A percentile compares a stretch with the other conserved stretches of the same genome.
phyloP scores from a whole-genome alignment of 2,888 invertebrate genomes.

The Drosophila paramelanica region DNA sequence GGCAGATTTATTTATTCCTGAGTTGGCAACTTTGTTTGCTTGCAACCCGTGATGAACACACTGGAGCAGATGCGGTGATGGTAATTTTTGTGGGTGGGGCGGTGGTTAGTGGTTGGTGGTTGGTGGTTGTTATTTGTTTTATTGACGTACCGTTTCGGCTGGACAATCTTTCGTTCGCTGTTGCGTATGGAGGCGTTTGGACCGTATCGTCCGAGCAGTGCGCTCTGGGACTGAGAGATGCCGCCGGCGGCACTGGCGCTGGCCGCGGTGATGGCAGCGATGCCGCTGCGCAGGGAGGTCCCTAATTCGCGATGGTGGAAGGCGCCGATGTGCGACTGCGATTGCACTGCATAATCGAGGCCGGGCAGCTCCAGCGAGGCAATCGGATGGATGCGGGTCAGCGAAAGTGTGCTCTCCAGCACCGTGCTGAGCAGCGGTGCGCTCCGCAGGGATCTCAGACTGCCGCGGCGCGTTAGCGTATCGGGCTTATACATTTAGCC shows the following conservation, averaged over 20 bases:
- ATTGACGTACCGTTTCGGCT: constrained; percentile 84
- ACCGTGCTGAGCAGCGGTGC: constrained; percentile 85
- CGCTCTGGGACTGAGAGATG: constrained; percentile 72
- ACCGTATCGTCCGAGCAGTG: constrained; percentile 79
- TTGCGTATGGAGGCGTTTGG: constrained; percentile 81
- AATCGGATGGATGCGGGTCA: constrained; percentile 85
- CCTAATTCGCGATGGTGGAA: constrained; percentile 79
- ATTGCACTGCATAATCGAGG: constrained; percentile 84
- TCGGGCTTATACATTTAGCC: constrained; percentile 85
- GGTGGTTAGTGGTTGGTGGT: neutral
- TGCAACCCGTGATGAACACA: no score
- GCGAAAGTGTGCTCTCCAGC: constrained; percentile 84
- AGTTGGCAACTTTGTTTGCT: no score
- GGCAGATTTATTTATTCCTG: no score
- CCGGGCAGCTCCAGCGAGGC: constrained; percentile 85
- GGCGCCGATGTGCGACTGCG: constrained; percentile 75
- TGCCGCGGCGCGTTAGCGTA: constrained; percentile 84
- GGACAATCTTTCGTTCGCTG: constrained; percentile 82
- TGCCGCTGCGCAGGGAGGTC: constrained; percentile 79
- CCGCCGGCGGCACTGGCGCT: constrained; percentile 66
- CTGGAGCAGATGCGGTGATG: neutral
- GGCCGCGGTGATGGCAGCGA: constrained; percentile 78
- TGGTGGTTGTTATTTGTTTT: neutral
- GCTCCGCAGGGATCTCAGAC: constrained; percentile 85
- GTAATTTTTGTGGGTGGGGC: neutral